These are phyloP conservation scores for Epinotia brunnichana DNA, from an alignment of 2,888 invertebrate genomes.

Conservation along the genomic window DNA sequence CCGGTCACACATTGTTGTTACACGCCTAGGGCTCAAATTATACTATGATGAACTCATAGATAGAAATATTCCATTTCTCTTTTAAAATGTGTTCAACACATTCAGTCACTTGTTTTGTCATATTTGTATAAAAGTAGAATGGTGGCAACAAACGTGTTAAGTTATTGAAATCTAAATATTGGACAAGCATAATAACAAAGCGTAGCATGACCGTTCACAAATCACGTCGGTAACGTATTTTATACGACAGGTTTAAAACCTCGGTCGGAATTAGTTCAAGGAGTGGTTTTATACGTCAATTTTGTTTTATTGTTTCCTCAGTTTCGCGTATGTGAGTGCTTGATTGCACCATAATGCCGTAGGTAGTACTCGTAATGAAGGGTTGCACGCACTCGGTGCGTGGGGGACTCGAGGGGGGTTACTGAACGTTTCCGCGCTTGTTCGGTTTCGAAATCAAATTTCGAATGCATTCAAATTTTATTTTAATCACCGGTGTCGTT, in stretches of 20 bases:
- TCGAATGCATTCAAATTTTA: constrained; percentile 33
- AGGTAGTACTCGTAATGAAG: constrained; percentile 73
- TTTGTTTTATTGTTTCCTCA: constrained; percentile 80
- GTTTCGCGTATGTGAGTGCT: constrained; percentile 80
- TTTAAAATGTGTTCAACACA: neutral
- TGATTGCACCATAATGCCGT: constrained; percentile 80
- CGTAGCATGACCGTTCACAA: constrained; percentile 56
- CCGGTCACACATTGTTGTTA: neutral
- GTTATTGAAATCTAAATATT: constrained; percentile 20
- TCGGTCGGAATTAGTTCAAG: constrained; percentile 69
- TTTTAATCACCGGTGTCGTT: constrained; percentile 33
- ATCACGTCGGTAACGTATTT: constrained; percentile 65
- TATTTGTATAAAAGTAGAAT: neutral
- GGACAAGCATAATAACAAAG: constrained; percentile 52
- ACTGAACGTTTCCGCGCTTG: constrained; percentile 74
- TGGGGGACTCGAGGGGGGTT: constrained; percentile 71
- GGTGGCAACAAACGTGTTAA: constrained; percentile 7
- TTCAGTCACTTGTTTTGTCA: neutral
- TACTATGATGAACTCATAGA: neutral
- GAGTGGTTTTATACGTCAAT: constrained; percentile 79
- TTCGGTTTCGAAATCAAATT: constrained; percentile 51
- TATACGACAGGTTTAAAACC: constrained; percentile 64
- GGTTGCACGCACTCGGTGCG: constrained; percentile 77
- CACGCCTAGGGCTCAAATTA: neutral
- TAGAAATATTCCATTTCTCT: neutral